phyloP scores from a whole-genome alignment of 2,888 invertebrate species.

The Halocaridina rubra region DNA sequence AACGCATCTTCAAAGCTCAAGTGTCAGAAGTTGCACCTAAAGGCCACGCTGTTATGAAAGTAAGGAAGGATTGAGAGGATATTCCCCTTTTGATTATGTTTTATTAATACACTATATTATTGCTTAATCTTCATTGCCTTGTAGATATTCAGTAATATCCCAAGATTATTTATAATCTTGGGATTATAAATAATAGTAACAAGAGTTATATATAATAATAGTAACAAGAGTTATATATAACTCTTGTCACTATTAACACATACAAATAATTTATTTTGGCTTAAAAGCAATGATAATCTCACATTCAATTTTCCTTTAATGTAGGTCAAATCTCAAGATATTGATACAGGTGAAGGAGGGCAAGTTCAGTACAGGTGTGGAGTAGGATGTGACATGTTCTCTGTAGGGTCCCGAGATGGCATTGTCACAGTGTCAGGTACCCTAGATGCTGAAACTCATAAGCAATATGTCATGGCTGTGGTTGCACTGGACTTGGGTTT shows the following conservation, averaged over 20 bases:
- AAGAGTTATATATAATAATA: too few species aligned
- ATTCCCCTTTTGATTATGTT: too few species aligned
- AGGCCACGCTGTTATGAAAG: conserved; percentile 51
- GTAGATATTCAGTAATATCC: too few species aligned
- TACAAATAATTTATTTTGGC: too few species aligned
- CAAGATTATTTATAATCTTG: too few species aligned
- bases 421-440: conserved; percentile 21
- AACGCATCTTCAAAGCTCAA: conserved; percentile 17
- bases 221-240: too few species aligned
- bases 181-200: too few species aligned
- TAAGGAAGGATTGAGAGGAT: too few species aligned
- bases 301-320: not conserved
- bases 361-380: conserved; percentile 39
- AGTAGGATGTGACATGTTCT: conserved; percentile 30
- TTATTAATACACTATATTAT: too few species aligned
- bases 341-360: conserved; percentile 58
- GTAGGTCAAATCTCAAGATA: conserved; percentile 53
- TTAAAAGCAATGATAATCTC: too few species aligned
- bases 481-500: conserved; percentile 50
- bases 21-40: conserved; percentile 58
- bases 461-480: conserved; percentile 27
- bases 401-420: conserved; percentile 35
- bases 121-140: too few species aligned
- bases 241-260: too few species aligned
- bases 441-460: conserved; percentile 42